A percentile compares a stretch with the other conserved stretches of the same genome.
phyloP scores from a whole-genome alignment of 1,140 invertebrate genomes.

The Rhynchophorus ferrugineus region DNA sequence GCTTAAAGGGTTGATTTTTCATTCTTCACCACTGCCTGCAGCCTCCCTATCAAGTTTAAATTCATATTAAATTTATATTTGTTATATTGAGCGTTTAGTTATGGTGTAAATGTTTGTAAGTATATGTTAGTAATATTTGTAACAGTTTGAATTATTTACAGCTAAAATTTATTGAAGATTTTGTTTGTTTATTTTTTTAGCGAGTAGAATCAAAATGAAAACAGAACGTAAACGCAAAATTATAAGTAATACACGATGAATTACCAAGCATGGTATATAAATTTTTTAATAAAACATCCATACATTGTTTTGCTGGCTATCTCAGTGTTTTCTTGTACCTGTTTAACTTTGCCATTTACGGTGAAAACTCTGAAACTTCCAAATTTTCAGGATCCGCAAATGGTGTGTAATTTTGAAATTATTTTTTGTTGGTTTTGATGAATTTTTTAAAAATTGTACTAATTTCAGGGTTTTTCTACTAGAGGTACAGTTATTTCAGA shows the following conservation, averaged over 20 bases:
- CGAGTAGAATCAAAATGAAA: not conserved
- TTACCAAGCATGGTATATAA: slow-evolving; percentile 25
- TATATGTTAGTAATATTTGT: too few relatives aligned
- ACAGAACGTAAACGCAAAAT: not conserved
- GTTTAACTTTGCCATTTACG: slow-evolving; percentile 34
- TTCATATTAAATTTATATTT: not conserved
- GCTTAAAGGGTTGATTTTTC: not conserved
- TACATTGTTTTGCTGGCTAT: slow-evolving; percentile 32
- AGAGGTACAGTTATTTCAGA: slow-evolving; percentile 72
- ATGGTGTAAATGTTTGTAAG: not conserved
- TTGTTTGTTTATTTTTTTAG: not conserved
- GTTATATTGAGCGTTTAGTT: not conserved
- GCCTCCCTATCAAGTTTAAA: not conserved
- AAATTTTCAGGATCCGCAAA: slow-evolving; percentile 37
- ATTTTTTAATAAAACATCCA: slow-evolving; percentile 35
- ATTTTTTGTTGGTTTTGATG: too few relatives aligned
- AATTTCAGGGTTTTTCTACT: slow-evolving; percentile 83
- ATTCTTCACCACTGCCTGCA: not conserved
- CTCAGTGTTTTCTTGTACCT: slow-evolving; percentile 32
- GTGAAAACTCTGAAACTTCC: slow-evolving; percentile 28
- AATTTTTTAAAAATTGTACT: too few relatives aligned
- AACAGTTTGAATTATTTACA: slow-evolving; percentile 2
- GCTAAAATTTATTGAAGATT: not conserved
- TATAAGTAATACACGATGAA: slow-evolving; percentile 4
- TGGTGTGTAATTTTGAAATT: slow-evolving; percentile 30